phyloP scores from a whole-genome alignment of 2,888 invertebrate species.

The Chirona hameri region DNA sequence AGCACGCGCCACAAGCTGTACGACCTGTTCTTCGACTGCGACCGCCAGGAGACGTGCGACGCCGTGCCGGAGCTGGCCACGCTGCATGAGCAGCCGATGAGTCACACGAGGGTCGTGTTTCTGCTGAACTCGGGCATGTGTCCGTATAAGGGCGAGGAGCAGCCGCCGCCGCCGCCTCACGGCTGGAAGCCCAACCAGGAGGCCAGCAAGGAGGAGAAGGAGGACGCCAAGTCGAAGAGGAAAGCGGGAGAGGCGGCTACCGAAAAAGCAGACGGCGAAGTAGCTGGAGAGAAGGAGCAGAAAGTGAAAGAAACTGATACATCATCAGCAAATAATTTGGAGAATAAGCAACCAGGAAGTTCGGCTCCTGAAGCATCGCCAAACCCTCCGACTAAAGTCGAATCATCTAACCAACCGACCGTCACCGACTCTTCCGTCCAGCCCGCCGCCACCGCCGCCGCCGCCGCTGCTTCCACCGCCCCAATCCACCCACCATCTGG shows the following conservation, averaged over 20 bases:
- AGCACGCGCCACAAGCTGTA: background rate
- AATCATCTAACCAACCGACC: no score
- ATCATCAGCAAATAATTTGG: background rate
- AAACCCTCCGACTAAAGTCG: no score
- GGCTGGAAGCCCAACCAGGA: background rate
- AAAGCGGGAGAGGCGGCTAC: background rate
- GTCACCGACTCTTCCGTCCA: no score
- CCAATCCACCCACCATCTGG: no score
- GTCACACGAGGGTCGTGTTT: no score
- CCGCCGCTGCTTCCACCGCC: no score
- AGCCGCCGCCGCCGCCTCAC: background rate
- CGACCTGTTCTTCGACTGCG: conserved; percentile 27
- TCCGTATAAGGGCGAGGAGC: background rate
- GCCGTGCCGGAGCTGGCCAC: background rate
- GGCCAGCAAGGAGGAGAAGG: background rate
- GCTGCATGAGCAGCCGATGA: background rate
- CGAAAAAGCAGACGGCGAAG: background rate
- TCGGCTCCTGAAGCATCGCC: no score
- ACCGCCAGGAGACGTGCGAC: background rate
- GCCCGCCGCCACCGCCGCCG: no score
- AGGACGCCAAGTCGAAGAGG: background rate
- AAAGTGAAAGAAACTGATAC: background rate
- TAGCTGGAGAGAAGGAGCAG: background rate
- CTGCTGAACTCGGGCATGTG: background rate
- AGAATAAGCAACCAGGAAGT: background rate